Percentiles rank a stretch among this genome's conserved stretches.
These are phyloP conservation scores for Temnothorax nylanderi DNA, from an alignment of 1,140 invertebrate genomes.

Conservation along the genomic window DNA sequence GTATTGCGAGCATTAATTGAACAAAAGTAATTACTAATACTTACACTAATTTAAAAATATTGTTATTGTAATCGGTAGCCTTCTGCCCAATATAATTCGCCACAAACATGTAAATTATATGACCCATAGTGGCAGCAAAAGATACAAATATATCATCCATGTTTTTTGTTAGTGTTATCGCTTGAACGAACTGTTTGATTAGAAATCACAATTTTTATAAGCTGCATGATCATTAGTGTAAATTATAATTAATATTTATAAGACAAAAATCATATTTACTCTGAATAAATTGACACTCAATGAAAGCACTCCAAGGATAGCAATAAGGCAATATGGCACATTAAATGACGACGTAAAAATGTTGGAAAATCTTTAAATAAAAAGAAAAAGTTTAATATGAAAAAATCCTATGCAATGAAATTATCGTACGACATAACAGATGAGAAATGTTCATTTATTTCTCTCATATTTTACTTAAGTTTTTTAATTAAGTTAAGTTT, in stretches of 20 bases:
- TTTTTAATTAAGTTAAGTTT: too few species aligned
- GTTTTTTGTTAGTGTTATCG: background rate
- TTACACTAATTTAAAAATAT: constrained; percentile 15
- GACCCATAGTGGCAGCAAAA: background rate
- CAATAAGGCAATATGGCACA: background rate
- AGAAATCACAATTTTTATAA: background rate
- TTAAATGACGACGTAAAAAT: background rate
- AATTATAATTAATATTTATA: background rate
- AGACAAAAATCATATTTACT: constrained; percentile 9
- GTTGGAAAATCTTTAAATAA: constrained; percentile 29
- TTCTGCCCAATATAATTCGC: background rate
- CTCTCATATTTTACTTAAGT: too few species aligned
- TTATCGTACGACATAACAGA: background rate
- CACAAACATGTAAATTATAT: constrained; percentile 34
- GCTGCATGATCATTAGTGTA: background rate
- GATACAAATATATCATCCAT: background rate
- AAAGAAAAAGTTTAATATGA: background rate
- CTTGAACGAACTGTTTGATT: constrained; percentile 18
- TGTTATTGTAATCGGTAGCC: background rate
- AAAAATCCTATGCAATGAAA: background rate
- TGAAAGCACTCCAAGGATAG: constrained; percentile 14
- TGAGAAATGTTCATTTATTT: background rate
- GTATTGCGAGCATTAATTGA: background rate
- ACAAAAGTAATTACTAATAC: constrained; percentile 9
- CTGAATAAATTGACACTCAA: constrained; percentile 39